These are phyloP conservation scores for Tetragnatha versicolor DNA, from an alignment of 1,140 invertebrate species.

Conservation along the genomic window DNA sequence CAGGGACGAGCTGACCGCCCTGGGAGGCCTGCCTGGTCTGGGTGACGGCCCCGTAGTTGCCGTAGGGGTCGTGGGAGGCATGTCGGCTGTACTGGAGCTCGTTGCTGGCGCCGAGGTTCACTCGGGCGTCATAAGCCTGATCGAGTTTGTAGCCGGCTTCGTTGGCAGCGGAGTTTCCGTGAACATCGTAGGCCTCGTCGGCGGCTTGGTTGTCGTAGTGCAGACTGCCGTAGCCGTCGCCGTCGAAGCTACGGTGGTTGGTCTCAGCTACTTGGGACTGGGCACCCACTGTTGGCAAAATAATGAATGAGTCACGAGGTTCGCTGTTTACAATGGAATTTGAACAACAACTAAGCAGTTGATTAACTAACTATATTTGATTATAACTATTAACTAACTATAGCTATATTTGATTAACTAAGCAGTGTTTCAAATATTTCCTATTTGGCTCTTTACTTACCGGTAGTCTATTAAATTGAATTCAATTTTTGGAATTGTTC, in stretches of 20 bases:
- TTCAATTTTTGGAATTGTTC: too few species aligned
- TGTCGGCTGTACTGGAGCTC: constrained; percentile 49
- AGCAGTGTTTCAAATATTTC: too few species aligned
- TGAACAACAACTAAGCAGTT: too few species aligned
- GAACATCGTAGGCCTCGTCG: constrained; percentile 33
- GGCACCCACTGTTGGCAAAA: neutral
- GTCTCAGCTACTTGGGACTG: constrained; percentile 10
- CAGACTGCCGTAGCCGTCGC: constrained; percentile 44
- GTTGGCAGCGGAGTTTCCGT: constrained; percentile 18
- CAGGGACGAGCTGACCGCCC: constrained; percentile 62
- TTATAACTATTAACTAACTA: too few species aligned
- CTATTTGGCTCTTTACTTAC: too few species aligned
- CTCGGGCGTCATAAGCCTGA: constrained; percentile 33
- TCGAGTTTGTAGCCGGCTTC: constrained; percentile 41
- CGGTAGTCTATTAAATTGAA: too few species aligned
- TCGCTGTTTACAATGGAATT: too few species aligned
- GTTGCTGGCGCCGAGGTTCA: constrained; percentile 29
- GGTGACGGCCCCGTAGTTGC: constrained; percentile 51
- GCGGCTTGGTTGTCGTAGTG: constrained; percentile 16
- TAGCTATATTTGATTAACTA: too few species aligned
- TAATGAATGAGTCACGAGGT: neutral
- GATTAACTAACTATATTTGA: too few species aligned
- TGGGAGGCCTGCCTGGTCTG: constrained; percentile 36
- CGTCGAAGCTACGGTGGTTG: constrained; percentile 42
- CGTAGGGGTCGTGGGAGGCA: constrained; percentile 41